A percentile compares a stretch with the other conserved stretches of the same genome.
Evolutionary conservation across 1,140 invertebrate species (phyloP).

Genomic region (Psilanteris sp.): DNA sequence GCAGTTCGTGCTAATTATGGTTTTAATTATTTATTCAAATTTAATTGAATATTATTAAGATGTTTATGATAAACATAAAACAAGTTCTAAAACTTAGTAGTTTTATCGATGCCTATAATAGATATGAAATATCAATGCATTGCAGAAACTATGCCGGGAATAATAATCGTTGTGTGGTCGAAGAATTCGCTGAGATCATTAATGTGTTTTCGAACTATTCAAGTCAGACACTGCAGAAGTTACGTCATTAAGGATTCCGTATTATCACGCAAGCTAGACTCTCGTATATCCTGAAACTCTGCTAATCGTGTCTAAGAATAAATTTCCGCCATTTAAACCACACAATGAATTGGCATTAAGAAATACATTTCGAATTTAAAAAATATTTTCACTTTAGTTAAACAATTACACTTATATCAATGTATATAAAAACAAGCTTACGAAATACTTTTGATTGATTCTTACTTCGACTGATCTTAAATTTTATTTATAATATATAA

Average conservation of each 20-base stretch:
- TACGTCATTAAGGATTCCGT: slow-evolving; percentile 67
- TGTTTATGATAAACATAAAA: too few relatives aligned
- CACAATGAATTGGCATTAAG: slow-evolving; percentile 56
- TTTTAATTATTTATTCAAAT: too few relatives aligned
- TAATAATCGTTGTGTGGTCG: slow-evolving; percentile 65
- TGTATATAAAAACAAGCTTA: too few relatives aligned
- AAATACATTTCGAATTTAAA: slow-evolving; percentile 50
- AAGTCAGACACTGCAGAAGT: slow-evolving; percentile 67
- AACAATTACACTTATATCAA: too few relatives aligned
- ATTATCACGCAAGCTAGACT: slow-evolving; percentile 64
- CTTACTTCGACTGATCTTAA: too few relatives aligned
- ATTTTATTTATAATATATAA: too few relatives aligned
- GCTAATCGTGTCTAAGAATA: slow-evolving; percentile 63
- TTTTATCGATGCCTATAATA: slow-evolving; percentile 55
- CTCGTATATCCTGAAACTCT: slow-evolving; percentile 64
- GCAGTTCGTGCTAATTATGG: too few relatives aligned
- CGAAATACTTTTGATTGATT: too few relatives aligned
- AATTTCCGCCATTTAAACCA: slow-evolving; percentile 62
- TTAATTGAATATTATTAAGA: too few relatives aligned
- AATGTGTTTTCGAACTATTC: slow-evolving; percentile 68
- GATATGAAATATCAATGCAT: slow-evolving; percentile 62
- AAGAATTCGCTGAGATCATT: slow-evolving; percentile 66
- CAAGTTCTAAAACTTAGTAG: too few relatives aligned
- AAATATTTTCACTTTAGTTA: too few relatives aligned
- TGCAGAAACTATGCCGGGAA: slow-evolving; percentile 63